Evolutionary conservation across 2,888 invertebrate genomes (phyloP).

Genomic region (Mamestra brassicae): DNA sequence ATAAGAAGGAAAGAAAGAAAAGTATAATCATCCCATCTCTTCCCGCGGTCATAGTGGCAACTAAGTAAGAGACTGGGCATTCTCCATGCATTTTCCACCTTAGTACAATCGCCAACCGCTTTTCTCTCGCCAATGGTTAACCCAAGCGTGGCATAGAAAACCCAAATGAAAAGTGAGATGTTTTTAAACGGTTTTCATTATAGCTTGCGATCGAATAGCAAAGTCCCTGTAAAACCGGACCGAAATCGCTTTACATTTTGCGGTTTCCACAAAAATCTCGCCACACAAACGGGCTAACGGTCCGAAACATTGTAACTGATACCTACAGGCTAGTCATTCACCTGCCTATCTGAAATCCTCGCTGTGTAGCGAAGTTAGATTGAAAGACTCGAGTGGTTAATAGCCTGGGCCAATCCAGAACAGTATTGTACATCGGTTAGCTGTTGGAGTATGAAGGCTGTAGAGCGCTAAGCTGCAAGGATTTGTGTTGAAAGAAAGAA

Average conservation of each 20-base stretch:
- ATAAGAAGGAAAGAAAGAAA: no score
- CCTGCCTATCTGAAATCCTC: conserved; percentile 23
- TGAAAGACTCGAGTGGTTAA: conserved; percentile 48
- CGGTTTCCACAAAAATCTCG: neutral
- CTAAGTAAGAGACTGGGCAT: no score
- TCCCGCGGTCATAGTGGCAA: no score
- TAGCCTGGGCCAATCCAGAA: conserved; percentile 42
- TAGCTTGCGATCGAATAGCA: no score
- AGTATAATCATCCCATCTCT: no score
- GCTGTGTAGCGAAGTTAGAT: conserved; percentile 25
- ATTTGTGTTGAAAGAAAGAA: no score
- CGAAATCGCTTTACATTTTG: neutral
- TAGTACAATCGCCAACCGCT: no score
- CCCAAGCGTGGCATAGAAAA: no score
- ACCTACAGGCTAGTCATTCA: neutral
- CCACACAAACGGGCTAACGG: neutral
- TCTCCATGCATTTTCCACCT: no score
- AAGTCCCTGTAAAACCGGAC: neutral
- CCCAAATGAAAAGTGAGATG: no score
- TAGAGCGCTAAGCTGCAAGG: neutral
- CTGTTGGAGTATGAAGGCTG: conserved; percentile 10
- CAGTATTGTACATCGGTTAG: conserved; percentile 21
- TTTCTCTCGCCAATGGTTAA: no score
- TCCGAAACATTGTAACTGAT: conserved; percentile 1
- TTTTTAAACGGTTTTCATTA: no score